Evolutionary conservation across 2,797 vertebrate species (phyloP).

Genomic region (Amniataba percoides): DNA sequence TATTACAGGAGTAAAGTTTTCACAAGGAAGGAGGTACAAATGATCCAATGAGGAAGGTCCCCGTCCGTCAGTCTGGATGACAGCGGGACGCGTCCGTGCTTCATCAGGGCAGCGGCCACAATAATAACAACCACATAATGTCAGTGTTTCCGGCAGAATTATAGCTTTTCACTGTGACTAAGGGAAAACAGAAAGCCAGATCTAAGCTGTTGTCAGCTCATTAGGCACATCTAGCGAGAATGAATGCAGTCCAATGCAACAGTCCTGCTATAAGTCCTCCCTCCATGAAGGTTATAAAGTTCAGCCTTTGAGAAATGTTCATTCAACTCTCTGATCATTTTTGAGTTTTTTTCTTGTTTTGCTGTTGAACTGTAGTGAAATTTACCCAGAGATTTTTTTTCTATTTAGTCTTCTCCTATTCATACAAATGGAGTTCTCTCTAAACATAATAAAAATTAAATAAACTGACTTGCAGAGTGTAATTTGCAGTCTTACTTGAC

Average conservation of each 20-base stretch:
- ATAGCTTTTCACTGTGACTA: background rate
- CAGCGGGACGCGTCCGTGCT: background rate
- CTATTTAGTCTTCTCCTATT: background rate
- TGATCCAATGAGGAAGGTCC: constrained; percentile 26
- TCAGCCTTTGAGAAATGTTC: constrained; percentile 5
- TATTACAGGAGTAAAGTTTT: constrained; percentile 72
- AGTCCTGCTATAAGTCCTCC: background rate
- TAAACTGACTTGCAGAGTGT: background rate
- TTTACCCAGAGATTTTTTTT: background rate
- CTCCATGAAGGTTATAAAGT: background rate
- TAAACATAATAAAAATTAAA: background rate
- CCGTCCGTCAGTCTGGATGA: constrained; percentile 29
- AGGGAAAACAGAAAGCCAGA: background rate
- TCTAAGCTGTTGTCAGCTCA: background rate
- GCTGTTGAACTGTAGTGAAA: background rate
- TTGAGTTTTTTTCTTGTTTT: background rate
- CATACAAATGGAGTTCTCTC: background rate
- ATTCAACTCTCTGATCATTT: background rate
- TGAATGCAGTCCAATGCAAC: constrained; percentile 7
- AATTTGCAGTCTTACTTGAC: background rate
- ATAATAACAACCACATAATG: constrained; percentile 11
- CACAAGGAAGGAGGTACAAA: constrained; percentile 59
- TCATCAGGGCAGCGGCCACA: background rate
- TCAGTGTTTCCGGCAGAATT: constrained; percentile 20
- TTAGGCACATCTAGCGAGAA: background rate